phyloP scores from a whole-genome alignment of 1,140 invertebrate species.

The Drosophila pseudoobscura region DNA sequence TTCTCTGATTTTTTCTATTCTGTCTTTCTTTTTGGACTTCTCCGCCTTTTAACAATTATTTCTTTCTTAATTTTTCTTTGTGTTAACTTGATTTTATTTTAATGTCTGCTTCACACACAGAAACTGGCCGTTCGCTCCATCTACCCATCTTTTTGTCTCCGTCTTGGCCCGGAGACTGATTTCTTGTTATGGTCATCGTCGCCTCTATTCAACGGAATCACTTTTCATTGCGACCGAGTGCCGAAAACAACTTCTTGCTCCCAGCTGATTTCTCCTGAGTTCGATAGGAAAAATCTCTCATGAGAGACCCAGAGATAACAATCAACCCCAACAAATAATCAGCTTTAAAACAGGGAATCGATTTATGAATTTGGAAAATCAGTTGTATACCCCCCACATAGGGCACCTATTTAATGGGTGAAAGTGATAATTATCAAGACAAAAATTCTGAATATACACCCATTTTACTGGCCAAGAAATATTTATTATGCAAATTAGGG shows the following conservation, averaged over 20 bases:
- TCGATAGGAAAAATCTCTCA: neutral
- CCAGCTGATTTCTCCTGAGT: slow-evolving; percentile 57
- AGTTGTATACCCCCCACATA: neutral
- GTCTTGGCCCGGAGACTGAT: slow-evolving; percentile 26
- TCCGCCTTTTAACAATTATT: slow-evolving; percentile 42
- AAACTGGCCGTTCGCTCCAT: neutral
- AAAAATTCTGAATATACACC: slow-evolving; percentile 19
- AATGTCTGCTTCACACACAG: slow-evolving; percentile 40
- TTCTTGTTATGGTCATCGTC: slow-evolving; percentile 69
- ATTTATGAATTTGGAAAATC: slow-evolving; percentile 15
- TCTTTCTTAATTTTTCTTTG: slow-evolving; percentile 46
- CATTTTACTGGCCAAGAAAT: neutral
- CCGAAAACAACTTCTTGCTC: slow-evolving; percentile 41
- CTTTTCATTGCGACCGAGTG: slow-evolving; percentile 57
- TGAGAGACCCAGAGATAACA: too few relatives aligned
- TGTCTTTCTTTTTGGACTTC: slow-evolving; percentile 36
- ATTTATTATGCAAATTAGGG: slow-evolving; percentile 48
- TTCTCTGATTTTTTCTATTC: slow-evolving; percentile 41
- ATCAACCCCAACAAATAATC: too few relatives aligned
- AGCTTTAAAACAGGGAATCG: slow-evolving; percentile 8
- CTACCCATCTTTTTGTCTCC: slow-evolving; percentile 10
- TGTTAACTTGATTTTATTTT: slow-evolving; percentile 76
- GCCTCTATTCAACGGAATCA: slow-evolving; percentile 24
- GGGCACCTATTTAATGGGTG: slow-evolving; percentile 38
- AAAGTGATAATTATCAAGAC: slow-evolving; percentile 64